These are phyloP conservation scores for Brachynemurus nebulosus DNA, from an alignment of 2,888 invertebrate genomes.

Conservation along the genomic window DNA sequence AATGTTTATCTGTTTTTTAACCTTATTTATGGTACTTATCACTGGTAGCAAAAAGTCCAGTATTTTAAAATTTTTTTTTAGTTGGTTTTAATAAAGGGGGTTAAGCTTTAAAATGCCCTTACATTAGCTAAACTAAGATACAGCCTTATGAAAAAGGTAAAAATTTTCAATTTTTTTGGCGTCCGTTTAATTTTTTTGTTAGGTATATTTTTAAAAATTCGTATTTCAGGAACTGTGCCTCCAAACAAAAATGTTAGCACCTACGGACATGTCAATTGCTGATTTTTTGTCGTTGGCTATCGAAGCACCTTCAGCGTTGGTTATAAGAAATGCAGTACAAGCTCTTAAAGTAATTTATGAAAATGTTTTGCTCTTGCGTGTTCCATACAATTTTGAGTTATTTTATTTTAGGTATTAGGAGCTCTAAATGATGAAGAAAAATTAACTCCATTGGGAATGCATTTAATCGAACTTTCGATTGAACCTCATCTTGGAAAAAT, in stretches of 20 bases:
- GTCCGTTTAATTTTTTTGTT: neutral
- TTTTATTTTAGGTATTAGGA: slow-evolving; percentile 60
- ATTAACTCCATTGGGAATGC: slow-evolving; percentile 74
- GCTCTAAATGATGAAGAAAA: slow-evolving; percentile 76
- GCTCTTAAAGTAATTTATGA: slow-evolving; percentile 25
- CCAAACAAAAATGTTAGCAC: slow-evolving; percentile 72
- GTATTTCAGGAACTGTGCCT: slow-evolving; percentile 62
- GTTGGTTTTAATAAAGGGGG: too few species aligned
- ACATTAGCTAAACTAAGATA: too few species aligned
- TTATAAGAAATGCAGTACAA: slow-evolving; percentile 61
- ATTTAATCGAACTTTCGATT: slow-evolving; percentile 80
- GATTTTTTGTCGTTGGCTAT: slow-evolving; percentile 71
- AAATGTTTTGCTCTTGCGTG: neutral
- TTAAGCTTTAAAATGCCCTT: too few species aligned
- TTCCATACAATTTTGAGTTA: neutral
- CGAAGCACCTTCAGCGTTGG: slow-evolving; percentile 69
- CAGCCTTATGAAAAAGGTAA: neutral
- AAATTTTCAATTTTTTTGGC: neutral
- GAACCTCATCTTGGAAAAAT: slow-evolving; percentile 88
- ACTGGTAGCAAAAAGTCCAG: too few species aligned
- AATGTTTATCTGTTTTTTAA: too few species aligned
- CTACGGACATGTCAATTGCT: slow-evolving; percentile 59
- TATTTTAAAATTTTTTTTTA: too few species aligned
- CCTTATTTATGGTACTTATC: too few species aligned
- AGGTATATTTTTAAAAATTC: too few species aligned